phyloP scores from a whole-genome alignment of 2,113 vertebrate species.

The Rissa tridactyla region DNA sequence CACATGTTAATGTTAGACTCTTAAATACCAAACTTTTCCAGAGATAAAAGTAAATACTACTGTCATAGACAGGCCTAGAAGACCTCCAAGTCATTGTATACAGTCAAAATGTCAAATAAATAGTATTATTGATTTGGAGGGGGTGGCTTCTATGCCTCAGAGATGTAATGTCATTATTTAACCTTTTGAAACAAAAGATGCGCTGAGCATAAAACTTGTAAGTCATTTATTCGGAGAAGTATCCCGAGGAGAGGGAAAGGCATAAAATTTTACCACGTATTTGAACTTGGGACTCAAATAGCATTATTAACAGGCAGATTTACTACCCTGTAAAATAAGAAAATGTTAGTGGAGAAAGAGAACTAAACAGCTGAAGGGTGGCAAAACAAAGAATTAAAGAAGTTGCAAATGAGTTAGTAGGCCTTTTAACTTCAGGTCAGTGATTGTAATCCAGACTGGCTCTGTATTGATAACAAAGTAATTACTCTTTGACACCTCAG shows the following conservation, averaged over 20 bases:
- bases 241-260: neutral
- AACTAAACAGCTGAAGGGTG: neutral
- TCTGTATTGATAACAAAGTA: neutral
- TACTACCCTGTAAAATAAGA: neutral
- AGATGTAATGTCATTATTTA: neutral
- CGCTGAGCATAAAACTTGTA: neutral
- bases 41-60: neutral
- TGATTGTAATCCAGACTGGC: neutral
- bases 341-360: neutral
- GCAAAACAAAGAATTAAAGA: neutral
- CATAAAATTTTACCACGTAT: neutral
- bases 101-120: neutral
- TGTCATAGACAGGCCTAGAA: neutral
- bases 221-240: neutral
- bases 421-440: neutral
- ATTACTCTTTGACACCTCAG: neutral
- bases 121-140: neutral
- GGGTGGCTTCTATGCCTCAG: neutral
- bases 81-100: neutral
- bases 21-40: neutral
- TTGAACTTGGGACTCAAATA: neutral
- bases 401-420: neutral
- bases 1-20: neutral
- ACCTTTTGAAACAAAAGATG: neutral
- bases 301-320: neutral